Evolutionary conservation across 2,888 invertebrate species (phyloP).

Genomic region (Chalcis sispes): DNA sequence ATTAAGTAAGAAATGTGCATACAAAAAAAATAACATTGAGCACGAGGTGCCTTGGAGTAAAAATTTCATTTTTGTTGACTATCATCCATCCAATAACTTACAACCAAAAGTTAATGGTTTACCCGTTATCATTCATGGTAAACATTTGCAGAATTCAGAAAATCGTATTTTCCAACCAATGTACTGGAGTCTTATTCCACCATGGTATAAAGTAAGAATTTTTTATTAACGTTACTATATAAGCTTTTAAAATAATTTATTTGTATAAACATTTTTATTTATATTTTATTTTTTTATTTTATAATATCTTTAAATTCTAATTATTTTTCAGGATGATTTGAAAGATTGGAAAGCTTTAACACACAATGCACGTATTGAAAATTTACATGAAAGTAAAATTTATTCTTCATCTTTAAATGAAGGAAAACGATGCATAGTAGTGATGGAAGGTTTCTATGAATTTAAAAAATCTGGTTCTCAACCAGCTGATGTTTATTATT

Average conservation of each 20-base stretch:
- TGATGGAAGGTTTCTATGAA: slow-evolving; percentile 55
- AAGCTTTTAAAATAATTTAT: slow-evolving; percentile 16
- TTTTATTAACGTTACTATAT: neutral
- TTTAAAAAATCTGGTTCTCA: slow-evolving; percentile 35
- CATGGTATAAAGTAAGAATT: slow-evolving; percentile 48
- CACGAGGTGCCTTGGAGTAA: slow-evolving; percentile 45
- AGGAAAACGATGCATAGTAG: slow-evolving; percentile 52
- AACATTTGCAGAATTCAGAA: slow-evolving; percentile 45
- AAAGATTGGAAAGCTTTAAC: slow-evolving; percentile 43
- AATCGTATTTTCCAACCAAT: slow-evolving; percentile 47
- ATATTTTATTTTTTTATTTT: neutral
- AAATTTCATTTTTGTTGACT: slow-evolving; percentile 31
- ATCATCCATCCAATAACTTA: slow-evolving; percentile 37
- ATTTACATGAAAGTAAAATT: slow-evolving; percentile 48
- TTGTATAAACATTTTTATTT: neutral
- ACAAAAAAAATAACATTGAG: slow-evolving; percentile 37
- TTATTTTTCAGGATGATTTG: slow-evolving; percentile 27
- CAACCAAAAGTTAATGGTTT: slow-evolving; percentile 50
- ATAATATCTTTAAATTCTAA: slow-evolving; percentile 14
- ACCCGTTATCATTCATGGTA: slow-evolving; percentile 51
- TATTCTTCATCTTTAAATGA: slow-evolving; percentile 41
- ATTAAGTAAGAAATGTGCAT: slow-evolving; percentile 50
- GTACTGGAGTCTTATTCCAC: slow-evolving; percentile 54
- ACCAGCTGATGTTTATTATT: slow-evolving; percentile 48
- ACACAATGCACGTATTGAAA: slow-evolving; percentile 55